A percentile compares a stretch with the other conserved stretches of the same genome.
Evolutionary conservation across 2,888 invertebrate species (phyloP).

Genomic region (Drosophila picticornis): DNA sequence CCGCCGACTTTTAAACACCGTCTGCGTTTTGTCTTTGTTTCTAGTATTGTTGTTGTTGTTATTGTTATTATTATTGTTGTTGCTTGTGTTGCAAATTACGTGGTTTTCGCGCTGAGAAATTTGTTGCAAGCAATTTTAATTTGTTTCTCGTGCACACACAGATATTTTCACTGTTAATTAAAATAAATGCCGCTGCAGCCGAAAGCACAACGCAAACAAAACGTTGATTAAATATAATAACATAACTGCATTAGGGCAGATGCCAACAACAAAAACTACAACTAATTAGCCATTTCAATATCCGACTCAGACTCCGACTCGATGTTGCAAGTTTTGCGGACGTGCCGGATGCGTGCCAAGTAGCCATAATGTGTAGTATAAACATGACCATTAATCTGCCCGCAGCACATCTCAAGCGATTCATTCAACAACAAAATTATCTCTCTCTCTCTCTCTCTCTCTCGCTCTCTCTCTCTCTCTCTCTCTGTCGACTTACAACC

Average conservation of each 20-base stretch:
- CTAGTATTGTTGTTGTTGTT: constrained; percentile 35
- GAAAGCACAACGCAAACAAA: constrained; percentile 38
- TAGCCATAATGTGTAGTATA: constrained; percentile 17
- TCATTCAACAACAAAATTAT: constrained; percentile 45
- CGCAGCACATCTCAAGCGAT: constrained; percentile 20
- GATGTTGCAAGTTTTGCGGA: constrained; percentile 9
- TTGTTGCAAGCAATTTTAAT: constrained; percentile 66
- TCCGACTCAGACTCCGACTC: constrained; percentile 4
- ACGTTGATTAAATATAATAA: constrained; percentile 44
- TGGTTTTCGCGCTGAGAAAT: constrained; percentile 72
- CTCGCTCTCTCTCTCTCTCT: neutral
- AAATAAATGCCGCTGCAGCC: constrained; percentile 52
- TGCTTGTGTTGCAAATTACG: constrained; percentile 63
- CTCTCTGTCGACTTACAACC: constrained; percentile 25
- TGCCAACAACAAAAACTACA: neutral
- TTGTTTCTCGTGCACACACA: constrained; percentile 36
- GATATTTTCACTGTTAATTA: constrained; percentile 72
- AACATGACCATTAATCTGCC: constrained; percentile 36
- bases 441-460: constrained; percentile 2
- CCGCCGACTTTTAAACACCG: constrained; percentile 53
- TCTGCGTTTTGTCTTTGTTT: constrained; percentile 24
- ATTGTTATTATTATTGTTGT: constrained; percentile 36
- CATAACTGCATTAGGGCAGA: constrained; percentile 55
- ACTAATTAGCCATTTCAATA: constrained; percentile 37
- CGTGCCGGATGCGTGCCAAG: constrained; percentile 43